phyloP scores from a whole-genome alignment of 2,113 vertebrate species.

The Sinocyclocheilus grahami region DNA sequence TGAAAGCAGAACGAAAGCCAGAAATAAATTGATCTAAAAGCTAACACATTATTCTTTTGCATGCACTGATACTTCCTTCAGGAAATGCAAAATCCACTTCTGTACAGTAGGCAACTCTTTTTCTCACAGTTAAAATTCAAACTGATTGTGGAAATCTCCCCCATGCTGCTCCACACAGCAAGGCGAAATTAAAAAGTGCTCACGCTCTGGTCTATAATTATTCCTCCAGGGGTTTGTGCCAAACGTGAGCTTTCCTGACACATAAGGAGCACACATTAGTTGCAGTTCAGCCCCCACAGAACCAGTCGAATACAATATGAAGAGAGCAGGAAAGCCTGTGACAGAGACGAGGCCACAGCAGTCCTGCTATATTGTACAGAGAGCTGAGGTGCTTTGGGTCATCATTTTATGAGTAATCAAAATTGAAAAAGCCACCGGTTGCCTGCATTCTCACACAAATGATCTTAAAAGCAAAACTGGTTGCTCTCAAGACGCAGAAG shows the following conservation, averaged over 20 bases:
- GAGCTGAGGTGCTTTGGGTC: neutral
- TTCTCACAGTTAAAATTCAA: conserved; percentile 7
- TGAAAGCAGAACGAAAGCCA: neutral
- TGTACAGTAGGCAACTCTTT: neutral
- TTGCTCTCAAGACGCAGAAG: neutral
- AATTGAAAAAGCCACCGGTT: neutral
- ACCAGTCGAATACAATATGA: neutral
- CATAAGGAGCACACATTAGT: conserved; percentile 9
- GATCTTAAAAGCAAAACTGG: neutral
- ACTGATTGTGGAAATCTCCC: conserved; percentile 22
- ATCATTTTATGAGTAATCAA: conserved; percentile 20
- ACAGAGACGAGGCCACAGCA: neutral
- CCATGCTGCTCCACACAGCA: neutral
- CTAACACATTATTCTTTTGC: neutral
- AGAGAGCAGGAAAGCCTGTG: neutral
- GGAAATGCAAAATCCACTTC: neutral
- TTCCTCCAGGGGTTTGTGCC: conserved; percentile 28
- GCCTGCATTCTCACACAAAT: conserved; percentile 8
- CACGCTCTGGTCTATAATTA: conserved; percentile 2
- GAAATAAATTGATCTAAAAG: neutral
- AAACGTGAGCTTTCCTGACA: neutral
- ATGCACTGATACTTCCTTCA: neutral
- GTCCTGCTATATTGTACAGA: neutral
- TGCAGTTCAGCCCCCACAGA: conserved; percentile 9
- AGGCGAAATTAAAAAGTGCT: conserved; percentile 15